phyloP scores from a whole-genome alignment of 30 jellyfish, hydroid and myxozoan species.

The Aurelia aurita region DNA sequence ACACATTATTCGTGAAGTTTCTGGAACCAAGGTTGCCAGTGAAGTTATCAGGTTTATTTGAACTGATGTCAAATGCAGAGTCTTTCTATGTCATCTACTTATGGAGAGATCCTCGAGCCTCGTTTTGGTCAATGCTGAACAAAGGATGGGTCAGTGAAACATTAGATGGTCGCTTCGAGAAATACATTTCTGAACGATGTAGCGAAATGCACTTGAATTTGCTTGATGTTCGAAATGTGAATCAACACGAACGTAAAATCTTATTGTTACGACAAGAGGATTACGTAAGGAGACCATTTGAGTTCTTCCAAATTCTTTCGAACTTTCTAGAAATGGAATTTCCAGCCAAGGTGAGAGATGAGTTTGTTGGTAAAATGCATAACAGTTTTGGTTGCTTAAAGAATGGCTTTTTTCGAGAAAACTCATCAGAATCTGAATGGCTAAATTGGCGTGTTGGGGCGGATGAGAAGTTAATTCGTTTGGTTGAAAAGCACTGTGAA shows the following conservation, averaged over 20 bases:
- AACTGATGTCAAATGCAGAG: background rate
- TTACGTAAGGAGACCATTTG: background rate
- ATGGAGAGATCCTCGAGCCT: slow-evolving; percentile 79
- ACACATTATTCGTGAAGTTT: slow-evolving; percentile 7
- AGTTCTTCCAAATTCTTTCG: background rate
- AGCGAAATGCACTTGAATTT: slow-evolving; percentile 48
- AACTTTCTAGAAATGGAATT: background rate
- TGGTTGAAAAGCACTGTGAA: slow-evolving; percentile 15
- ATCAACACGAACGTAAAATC: background rate
- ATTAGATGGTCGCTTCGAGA: slow-evolving; percentile 15
- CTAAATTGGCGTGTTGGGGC: slow-evolving; percentile 40
- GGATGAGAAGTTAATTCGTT: background rate
- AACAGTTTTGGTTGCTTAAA: background rate
- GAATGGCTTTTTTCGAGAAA: background rate
- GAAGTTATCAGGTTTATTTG: background rate
- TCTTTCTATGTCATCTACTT: slow-evolving; percentile 25
- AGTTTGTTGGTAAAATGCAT: background rate
- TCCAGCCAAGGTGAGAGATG: background rate
- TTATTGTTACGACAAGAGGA: slow-evolving; percentile 36
- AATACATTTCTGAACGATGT: slow-evolving; percentile 48
- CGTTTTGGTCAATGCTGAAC: slow-evolving; percentile 73
- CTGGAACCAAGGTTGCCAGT: slow-evolving; percentile 44
- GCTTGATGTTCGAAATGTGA: background rate
- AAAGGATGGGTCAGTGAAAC: slow-evolving; percentile 69
- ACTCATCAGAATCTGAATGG: background rate